Evolutionary conservation across 2,888 invertebrate species (phyloP).

Genomic region (Ectemnius continuus): DNA sequence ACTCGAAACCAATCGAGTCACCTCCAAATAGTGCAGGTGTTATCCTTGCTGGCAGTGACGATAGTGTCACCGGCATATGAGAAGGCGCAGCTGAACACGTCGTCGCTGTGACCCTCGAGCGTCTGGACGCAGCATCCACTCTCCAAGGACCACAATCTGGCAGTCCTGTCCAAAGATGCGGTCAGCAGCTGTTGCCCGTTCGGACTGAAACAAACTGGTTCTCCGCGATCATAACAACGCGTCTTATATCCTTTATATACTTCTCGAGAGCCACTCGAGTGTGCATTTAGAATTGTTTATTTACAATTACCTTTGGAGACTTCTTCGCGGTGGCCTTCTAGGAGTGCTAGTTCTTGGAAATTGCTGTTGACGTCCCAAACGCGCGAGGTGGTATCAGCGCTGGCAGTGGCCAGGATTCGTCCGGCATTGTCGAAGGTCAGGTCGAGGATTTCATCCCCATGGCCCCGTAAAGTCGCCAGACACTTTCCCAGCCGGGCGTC

Average conservation of each 20-base stretch:
- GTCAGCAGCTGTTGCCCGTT: slow-evolving; percentile 86
- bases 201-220: slow-evolving; percentile 88
- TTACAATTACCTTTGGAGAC: slow-evolving; percentile 81
- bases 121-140: slow-evolving; percentile 85
- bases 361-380: slow-evolving; percentile 83
- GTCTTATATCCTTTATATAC: too few relatives aligned
- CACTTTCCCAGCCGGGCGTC: slow-evolving; percentile 82
- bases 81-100: slow-evolving; percentile 90
- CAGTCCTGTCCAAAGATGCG: slow-evolving; percentile 87
- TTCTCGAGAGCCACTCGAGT: too few relatives aligned
- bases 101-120: slow-evolving; percentile 87
- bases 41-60: slow-evolving; percentile 90
- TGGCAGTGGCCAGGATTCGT: slow-evolving; percentile 84
- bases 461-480: slow-evolving; percentile 81
- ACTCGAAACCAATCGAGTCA: slow-evolving; percentile 85
- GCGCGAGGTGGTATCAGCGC: slow-evolving; percentile 87
- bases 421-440: slow-evolving; percentile 88
- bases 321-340: slow-evolving; percentile 85
- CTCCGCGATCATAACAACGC: too few relatives aligned
- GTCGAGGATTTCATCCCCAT: slow-evolving; percentile 86
- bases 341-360: slow-evolving; percentile 81
- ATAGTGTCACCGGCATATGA: slow-evolving; percentile 89
- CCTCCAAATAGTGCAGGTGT: slow-evolving; percentile 89
- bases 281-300: not conserved
- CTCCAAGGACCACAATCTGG: slow-evolving; percentile 85